Conservation (phyloP, 2,888 invertebrate genomes). For the Orgyia antiqua region DNA sequence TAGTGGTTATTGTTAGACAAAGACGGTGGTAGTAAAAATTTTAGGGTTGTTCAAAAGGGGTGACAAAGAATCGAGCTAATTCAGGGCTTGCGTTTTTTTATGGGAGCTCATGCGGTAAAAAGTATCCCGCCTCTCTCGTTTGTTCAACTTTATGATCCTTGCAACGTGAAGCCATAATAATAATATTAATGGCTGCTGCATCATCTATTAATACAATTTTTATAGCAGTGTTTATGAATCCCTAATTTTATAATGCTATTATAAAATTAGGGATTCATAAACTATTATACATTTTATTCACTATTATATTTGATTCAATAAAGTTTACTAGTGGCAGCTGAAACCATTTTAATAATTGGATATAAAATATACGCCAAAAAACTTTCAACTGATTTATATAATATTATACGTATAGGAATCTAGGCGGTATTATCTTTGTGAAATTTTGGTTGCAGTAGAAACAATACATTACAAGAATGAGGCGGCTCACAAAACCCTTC, state of each 20-base stretch:
- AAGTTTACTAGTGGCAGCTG: too few relatives aligned
- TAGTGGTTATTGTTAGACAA: conserved; percentile 78
- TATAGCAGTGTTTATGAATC: conserved; percentile 50
- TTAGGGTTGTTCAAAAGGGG: conserved; percentile 76
- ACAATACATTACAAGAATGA: conserved; percentile 37
- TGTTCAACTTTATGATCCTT: conserved; percentile 71
- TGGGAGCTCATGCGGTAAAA: conserved; percentile 73
- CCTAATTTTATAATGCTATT: conserved; percentile 44
- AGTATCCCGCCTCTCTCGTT: conserved; percentile 77
- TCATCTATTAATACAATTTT: conserved; percentile 54
- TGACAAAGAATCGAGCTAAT: conserved; percentile 78
- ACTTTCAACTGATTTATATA: too few relatives aligned
- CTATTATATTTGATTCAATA: too few relatives aligned
- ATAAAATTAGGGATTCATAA: conserved; percentile 22
- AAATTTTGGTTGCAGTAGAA: too few relatives aligned
- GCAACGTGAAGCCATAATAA: conserved; percentile 68
- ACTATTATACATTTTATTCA: too few relatives aligned
- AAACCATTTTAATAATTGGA: too few relatives aligned
- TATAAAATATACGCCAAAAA: too few relatives aligned
- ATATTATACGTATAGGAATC: too few relatives aligned
- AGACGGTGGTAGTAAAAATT: conserved; percentile 74
- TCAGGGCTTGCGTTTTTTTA: conserved; percentile 74
- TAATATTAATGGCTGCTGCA: conserved; percentile 70
- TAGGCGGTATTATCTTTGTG: too few relatives aligned
- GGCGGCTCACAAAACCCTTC: conserved; percentile 42